Evolutionary conservation across 2,888 invertebrate genomes (phyloP), one percentile per base, ranked within the genome.

Genomic region (Nomada hirtipes): DNA sequence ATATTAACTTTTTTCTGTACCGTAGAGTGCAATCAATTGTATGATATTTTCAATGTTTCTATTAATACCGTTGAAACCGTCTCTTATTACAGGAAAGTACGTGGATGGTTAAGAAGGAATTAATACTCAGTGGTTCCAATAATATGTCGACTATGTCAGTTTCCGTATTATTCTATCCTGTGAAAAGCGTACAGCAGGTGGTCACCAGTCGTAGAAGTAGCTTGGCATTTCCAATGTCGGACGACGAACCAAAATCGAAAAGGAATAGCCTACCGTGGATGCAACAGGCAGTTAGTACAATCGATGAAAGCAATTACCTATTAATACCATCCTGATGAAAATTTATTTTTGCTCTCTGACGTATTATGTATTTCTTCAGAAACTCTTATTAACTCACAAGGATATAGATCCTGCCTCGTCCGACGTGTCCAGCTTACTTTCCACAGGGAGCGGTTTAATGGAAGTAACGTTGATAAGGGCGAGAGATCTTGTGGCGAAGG

Each of bases 401-500:
- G 93, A 94, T 50, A 84, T 82, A 36, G 92, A 91, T 84, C 86
- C 88, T 53, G 86, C 92, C 0, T 87, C 91, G 10, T 92, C 92
- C 15, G 94, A 94, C 68, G 92, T 94, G 68, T 93, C 93, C 59
- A 93, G 92, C 82, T 85, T 94, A 7, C 84, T 94, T 36, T 92
- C 93, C 10, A 93, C 92, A n/a, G 94, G 94, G 53, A 91, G 93
- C 52, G 94, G 94, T 18, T 89, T 95, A 55, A 94, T 95, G 89
- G 95, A 95, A 84, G 92, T 95, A 61, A 94, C 94, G 2, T 91
- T 95, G 18, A 85, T 91, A 60, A 93, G 94, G 76, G 95, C 95
- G 1, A 94, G 92, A 65, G 94, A 95, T 83, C 92, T 95, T 64
- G 93, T 95, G 4, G 94, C 95, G 1, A 95, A 94, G 90, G 95